A percentile compares a stretch with the other conserved stretches of the same genome.
Conservation (phyloP, 2,888 invertebrate genomes). For the Tipula vernalis region DNA sequence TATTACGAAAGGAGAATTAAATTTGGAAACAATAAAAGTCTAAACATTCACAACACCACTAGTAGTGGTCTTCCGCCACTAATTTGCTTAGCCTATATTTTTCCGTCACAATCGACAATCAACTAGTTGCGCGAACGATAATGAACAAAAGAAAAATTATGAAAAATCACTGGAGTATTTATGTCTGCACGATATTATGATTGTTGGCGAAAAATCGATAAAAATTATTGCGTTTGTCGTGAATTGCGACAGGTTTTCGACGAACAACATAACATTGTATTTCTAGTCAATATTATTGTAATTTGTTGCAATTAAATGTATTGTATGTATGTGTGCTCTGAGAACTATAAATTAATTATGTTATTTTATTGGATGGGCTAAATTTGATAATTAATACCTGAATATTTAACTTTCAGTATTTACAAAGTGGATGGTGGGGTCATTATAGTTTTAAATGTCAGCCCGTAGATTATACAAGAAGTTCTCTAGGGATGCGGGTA, state of each 20-base stretch:
- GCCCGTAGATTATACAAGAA: conserved; percentile 72
- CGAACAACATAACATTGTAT: neutral
- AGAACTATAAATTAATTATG: too few relatives aligned
- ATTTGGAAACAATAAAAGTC: too few relatives aligned
- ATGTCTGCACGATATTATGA: neutral
- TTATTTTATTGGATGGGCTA: too few relatives aligned
- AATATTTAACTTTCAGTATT: conserved; percentile 37
- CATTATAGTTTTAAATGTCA: conserved; percentile 74
- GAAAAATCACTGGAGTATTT: conserved; percentile 8
- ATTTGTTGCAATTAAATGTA: too few relatives aligned
- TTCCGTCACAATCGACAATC: too few relatives aligned
- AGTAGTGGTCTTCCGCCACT: too few relatives aligned
- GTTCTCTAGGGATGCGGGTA: conserved; percentile 57
- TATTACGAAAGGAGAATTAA: too few relatives aligned
- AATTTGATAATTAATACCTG: neutral
- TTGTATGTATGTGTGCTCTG: too few relatives aligned
- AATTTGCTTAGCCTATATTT: too few relatives aligned
- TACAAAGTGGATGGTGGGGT: conserved; percentile 62
- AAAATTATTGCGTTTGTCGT: neutral
- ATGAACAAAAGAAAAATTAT: neutral
- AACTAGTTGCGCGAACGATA: too few relatives aligned
- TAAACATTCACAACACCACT: too few relatives aligned
- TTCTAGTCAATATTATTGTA: too few relatives aligned
- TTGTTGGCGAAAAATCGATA: neutral
- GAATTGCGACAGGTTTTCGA: neutral